Evolutionary conservation across 2,113 vertebrate genomes (phyloP), one percentile per base, ranked within the genome.

Genomic region (Periophthalmodon schlosseri): DNA sequence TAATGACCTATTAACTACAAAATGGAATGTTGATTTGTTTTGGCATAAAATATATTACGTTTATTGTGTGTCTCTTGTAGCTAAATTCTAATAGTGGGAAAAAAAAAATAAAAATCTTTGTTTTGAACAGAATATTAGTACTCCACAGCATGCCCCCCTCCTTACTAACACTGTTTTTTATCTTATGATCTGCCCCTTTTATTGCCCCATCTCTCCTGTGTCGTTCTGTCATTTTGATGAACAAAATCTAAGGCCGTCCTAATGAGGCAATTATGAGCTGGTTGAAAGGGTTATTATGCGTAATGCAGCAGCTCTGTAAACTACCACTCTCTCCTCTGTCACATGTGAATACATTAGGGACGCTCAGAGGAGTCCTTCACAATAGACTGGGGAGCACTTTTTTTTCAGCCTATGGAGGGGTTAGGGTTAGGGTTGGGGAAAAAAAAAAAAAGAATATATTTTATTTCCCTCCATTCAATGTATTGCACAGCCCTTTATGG

Each of bases 201-300:
- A 63, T 63, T 70, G 16, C 67, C 52, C 34, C 20, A 16, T 21
- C 76, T 74, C 60, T 16, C 56, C 63, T 56, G 69, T 64, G 44
- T 36, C 72, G n/a, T 52, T 7, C 68, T 70, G 76, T 87, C 84
- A 82, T 68, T 87, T 68, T 33, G 33, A 74, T 60, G 47, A 69
- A 82, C 68, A 80, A 84, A 86, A 78, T 64, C 78, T 66, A 47
- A 86, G 64, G 58, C 72, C 28, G 72, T 81, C 69, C 72, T 61
- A 82, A 69, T 72, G 64, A 81, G 70, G 80, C 79, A 85, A 82
- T 89, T 84, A 83, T 77, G 75, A 81, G 75, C 79, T 73, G 65
- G 69, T 74, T 81, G 63, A 75, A 85, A 76, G 75, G 82, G 83
- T 82, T 87, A 83, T 84, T 80, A 87, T 78, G 69, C 69, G 72